A percentile compares a stretch with the other conserved stretches of the same genome.
Conservation (phyloP, 2,113 vertebrate species). For the Lophochroa leadbeateri region DNA sequence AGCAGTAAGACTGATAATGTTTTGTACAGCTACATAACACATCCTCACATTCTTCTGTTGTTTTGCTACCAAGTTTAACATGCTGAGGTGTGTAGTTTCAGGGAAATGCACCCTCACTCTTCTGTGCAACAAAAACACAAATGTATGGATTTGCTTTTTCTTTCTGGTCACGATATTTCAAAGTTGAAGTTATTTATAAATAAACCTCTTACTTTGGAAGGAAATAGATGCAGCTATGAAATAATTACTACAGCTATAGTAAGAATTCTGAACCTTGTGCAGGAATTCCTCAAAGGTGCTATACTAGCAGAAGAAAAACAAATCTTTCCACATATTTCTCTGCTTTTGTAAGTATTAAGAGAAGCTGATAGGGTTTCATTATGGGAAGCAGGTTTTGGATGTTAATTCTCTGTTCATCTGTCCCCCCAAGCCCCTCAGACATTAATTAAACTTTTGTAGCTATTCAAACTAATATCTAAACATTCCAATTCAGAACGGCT, state of each 20-base stretch:
- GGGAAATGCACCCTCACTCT: not conserved
- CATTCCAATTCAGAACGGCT: conserved; percentile 30
- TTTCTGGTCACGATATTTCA: not conserved
- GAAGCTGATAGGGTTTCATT: not conserved
- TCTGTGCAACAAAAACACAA: not conserved
- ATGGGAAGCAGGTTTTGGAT: conserved; percentile 55
- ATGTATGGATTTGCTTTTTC: not conserved
- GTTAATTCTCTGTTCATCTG: conserved; percentile 50
- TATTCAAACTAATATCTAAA: conserved; percentile 54
- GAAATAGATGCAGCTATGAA: not conserved
- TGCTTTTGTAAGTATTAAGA: not conserved
- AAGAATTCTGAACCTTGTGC: not conserved
- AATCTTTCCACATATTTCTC: not conserved
- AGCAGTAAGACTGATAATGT: not conserved
- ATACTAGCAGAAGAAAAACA: not conserved
- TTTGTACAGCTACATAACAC: not conserved
- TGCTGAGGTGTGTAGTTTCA: not conserved
- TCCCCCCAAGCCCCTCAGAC: conserved; percentile 39
- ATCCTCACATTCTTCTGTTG: not conserved
- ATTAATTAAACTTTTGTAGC: conserved; percentile 61
- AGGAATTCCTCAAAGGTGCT: not conserved
- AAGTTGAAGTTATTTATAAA: not conserved
- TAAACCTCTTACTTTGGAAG: not conserved
- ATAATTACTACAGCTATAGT: not conserved
- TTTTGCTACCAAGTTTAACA: not conserved